Percentiles rank a stretch among this genome's conserved stretches.
These are phyloP conservation scores for Eupithecia subumbrata DNA, from an alignment of 2,888 invertebrate species.

Conservation along the genomic window DNA sequence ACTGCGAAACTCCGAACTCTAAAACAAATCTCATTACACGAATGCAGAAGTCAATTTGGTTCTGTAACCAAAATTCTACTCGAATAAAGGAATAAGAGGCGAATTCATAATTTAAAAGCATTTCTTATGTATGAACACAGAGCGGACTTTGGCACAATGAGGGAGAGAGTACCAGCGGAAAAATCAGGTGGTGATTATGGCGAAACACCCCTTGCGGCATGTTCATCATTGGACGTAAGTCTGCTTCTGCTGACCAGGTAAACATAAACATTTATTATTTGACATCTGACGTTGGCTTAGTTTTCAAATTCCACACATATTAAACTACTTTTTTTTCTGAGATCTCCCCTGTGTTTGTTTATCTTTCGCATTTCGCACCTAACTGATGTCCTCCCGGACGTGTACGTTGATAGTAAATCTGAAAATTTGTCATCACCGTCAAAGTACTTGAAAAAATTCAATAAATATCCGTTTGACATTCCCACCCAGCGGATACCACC, in stretches of 20 bases:
- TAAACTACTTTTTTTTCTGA: no score
- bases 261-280: no score
- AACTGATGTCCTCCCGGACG: background rate
- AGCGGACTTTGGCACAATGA: slow-evolving; percentile 15
- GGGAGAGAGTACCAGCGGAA: background rate
- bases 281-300: no score
- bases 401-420: background rate
- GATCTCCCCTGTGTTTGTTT: no score
- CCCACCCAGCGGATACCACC: background rate
- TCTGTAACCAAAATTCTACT: slow-evolving; percentile 30
- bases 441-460: background rate
- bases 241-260: no score
- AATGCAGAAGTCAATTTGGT: slow-evolving; percentile 33
- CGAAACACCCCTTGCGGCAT: background rate
- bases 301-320: no score
- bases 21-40: slow-evolving; percentile 33
- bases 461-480: background rate
- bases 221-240: background rate
- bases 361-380: no score
- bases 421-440: background rate
- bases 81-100: slow-evolving; percentile 30
- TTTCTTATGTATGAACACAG: slow-evolving; percentile 7
- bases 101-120: slow-evolving; percentile 35
- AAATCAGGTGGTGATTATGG: background rate
- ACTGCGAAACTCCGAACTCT: slow-evolving; percentile 6